phyloP scores from a whole-genome alignment of 2,113 vertebrate genomes.

The Gambusia holbrooki region DNA sequence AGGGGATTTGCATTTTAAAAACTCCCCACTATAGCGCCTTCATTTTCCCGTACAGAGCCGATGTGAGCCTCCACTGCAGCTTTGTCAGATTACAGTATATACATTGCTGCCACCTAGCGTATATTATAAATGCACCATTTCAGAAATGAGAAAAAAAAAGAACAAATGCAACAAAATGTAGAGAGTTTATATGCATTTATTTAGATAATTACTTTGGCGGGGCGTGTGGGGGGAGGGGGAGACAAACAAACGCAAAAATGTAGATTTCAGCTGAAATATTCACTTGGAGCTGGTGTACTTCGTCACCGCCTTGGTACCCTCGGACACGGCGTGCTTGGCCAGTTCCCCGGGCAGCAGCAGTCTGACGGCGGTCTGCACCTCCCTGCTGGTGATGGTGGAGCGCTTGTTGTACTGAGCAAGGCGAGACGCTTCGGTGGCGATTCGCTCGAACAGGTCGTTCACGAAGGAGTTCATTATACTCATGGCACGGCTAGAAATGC shows the following conservation, averaged over 20 bases:
- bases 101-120: not conserved
- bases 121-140: not conserved
- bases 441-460: constrained; percentile 81
- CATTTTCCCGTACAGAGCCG: too few relatives aligned
- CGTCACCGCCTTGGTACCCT: constrained; percentile 83
- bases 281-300: constrained; percentile 85
- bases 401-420: constrained; percentile 83
- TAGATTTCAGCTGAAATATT: constrained; percentile 12
- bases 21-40: too few relatives aligned
- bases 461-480: constrained; percentile 86
- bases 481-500: constrained; percentile 82
- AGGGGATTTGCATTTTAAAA: too few relatives aligned
- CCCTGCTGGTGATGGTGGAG: constrained; percentile 82
- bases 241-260: too few relatives aligned
- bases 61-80: not conserved
- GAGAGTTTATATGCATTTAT: too few relatives aligned
- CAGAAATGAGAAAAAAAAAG: not conserved
- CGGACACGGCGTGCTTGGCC: constrained; percentile 83
- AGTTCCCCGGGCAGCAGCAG: constrained; percentile 83
- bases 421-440: constrained; percentile 82
- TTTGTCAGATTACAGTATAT: not conserved
- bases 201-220: too few relatives aligned
- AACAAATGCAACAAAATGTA: too few relatives aligned
- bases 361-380: constrained; percentile 81
- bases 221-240: too few relatives aligned